Evolutionary conservation across 2,113 vertebrate species (phyloP).

Genomic region (Cathartes aura): DNA sequence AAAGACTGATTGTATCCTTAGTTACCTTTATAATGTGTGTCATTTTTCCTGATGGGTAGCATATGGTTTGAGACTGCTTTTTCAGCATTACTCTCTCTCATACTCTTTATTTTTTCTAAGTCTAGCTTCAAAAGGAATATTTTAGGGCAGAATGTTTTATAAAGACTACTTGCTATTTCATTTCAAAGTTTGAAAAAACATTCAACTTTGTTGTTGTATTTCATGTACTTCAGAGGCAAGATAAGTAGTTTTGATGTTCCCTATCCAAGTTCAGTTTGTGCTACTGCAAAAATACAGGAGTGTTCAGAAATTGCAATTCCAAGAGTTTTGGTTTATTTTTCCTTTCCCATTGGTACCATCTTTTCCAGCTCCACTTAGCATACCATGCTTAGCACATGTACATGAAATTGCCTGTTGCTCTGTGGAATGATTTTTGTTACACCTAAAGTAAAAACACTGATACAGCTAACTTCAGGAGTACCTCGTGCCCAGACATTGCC

Average conservation of each 20-base stretch:
- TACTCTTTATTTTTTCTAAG: not conserved
- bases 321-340: not conserved
- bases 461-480: not conserved
- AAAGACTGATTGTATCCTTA: not conserved
- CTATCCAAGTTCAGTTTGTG: not conserved
- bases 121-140: not conserved
- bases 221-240: not conserved
- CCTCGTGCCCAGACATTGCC: accelerated
- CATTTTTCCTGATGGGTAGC: not conserved
- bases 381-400: not conserved
- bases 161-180: not conserved
- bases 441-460: not conserved
- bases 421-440: not conserved
- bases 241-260: not conserved
- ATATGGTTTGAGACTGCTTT: not conserved
- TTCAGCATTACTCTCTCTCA: not conserved
- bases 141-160: not conserved
- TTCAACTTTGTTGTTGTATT: not conserved
- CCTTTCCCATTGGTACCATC: not conserved
- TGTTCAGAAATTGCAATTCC: not conserved
- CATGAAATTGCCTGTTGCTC: not conserved
- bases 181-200: not conserved
- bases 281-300: not conserved
- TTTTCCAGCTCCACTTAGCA: not conserved
- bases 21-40: not conserved